Evolutionary conservation across 2,113 vertebrate species (phyloP).

Genomic region (Salvelinus namaycush): DNA sequence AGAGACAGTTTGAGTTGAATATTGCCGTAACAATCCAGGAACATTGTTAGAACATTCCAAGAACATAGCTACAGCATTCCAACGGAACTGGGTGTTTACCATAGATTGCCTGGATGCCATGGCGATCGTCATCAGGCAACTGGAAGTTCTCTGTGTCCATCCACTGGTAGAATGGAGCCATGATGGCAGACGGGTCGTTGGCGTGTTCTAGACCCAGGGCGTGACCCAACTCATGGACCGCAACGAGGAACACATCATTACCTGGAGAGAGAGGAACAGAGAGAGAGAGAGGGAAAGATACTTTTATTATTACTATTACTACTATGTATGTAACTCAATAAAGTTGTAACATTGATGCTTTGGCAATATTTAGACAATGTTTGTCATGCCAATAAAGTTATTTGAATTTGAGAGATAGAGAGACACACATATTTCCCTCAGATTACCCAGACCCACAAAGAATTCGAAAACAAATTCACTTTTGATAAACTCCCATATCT

Average conservation of each 20-base stretch:
- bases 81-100: slow-evolving; percentile 56
- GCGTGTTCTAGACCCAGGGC: slow-evolving; percentile 90
- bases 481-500: too few relatives aligned
- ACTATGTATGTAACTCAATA: too few relatives aligned
- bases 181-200: slow-evolving; percentile 85
- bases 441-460: too few relatives aligned
- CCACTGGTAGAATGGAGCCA: slow-evolving; percentile 94
- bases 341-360: too few relatives aligned
- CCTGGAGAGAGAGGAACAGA: slow-evolving; percentile 60
- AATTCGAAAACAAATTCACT: too few relatives aligned
- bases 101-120: slow-evolving; percentile 87
- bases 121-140: slow-evolving; percentile 85
- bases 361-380: too few relatives aligned
- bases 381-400: too few relatives aligned
- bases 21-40: neutral
- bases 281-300: too few relatives aligned
- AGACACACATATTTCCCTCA: too few relatives aligned
- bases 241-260: slow-evolving; percentile 89
- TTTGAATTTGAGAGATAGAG: too few relatives aligned
- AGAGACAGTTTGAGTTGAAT: neutral
- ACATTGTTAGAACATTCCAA: neutral
- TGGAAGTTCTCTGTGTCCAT: slow-evolving; percentile 89
- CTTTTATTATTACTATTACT: too few relatives aligned
- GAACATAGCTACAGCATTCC: neutral
- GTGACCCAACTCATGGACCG: slow-evolving; percentile 88